These are phyloP conservation scores for Ectobius pallidus DNA, from an alignment of 2,888 invertebrate genomes.

Conservation along the genomic window DNA sequence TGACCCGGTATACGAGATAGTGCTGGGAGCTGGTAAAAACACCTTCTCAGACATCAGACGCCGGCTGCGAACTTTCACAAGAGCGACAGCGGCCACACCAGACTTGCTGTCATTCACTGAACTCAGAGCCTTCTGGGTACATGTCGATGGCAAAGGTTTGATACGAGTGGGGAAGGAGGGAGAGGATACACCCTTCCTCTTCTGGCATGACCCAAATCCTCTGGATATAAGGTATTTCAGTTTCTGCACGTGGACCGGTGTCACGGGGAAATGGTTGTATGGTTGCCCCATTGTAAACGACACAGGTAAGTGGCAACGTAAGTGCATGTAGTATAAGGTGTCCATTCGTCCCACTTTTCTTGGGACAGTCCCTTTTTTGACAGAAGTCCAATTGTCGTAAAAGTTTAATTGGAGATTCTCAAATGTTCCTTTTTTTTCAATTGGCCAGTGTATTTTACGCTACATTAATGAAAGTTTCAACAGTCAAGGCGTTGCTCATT, in stretches of 20 bases:
- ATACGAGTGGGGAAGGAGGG: constrained; percentile 69
- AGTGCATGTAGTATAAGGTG: neutral
- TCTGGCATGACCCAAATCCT: constrained; percentile 64
- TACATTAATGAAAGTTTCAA: too few relatives aligned
- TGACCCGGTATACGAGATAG: constrained; percentile 73
- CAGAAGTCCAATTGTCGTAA: neutral
- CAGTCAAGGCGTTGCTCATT: too few relatives aligned
- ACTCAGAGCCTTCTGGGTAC: constrained; percentile 69
- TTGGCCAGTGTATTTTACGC: too few relatives aligned
- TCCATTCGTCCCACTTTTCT: too few relatives aligned
- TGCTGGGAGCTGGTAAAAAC: constrained; percentile 73
- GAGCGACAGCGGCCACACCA: constrained; percentile 61
- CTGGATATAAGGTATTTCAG: constrained; percentile 69
- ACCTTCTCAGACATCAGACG: constrained; percentile 70
- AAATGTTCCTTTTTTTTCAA: too few relatives aligned
- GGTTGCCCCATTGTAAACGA: constrained; percentile 58
- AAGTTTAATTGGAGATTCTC: too few relatives aligned
- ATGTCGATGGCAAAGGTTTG: constrained; percentile 64
- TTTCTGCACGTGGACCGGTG: constrained; percentile 70
- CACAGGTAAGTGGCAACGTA: constrained; percentile 24
- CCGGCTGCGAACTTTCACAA: constrained; percentile 63
- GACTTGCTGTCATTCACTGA: constrained; percentile 66
- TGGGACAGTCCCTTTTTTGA: too few relatives aligned
- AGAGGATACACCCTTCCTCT: constrained; percentile 63
- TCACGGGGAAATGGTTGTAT: constrained; percentile 71